Evolutionary conservation across 2,888 invertebrate species (phyloP).

Genomic region (Charanyca ferruginea): DNA sequence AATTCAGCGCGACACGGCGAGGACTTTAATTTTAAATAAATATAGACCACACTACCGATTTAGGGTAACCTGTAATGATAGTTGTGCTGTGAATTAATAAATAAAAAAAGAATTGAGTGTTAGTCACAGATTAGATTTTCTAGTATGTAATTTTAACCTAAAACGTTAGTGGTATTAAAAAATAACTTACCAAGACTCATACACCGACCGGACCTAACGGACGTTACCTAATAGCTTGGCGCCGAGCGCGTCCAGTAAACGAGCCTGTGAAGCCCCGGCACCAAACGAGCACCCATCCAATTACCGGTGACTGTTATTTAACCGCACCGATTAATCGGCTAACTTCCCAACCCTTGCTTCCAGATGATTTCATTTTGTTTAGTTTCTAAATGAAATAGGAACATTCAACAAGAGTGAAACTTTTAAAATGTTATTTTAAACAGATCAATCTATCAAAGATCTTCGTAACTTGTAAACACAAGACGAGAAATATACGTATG

Average conservation of each 20-base stretch:
- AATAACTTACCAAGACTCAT: neutral
- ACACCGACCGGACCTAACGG: neutral
- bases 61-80: no score
- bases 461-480: neutral
- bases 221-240: neutral
- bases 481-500: neutral
- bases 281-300: constrained; percentile 47
- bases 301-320: constrained; percentile 51
- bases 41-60: no score
- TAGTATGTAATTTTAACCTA: neutral
- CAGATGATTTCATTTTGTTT: constrained; percentile 5
- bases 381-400: neutral
- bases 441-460: neutral
- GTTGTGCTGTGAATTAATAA: no score
- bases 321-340: constrained; percentile 36
- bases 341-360: neutral
- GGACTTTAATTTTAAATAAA: no score
- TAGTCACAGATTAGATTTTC: neutral
- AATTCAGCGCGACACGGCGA: no score
- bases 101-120: neutral
- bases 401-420: neutral
- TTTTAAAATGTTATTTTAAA: neutral
- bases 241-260: constrained; percentile 1
- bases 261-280: constrained; percentile 24
- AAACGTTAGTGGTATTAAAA: neutral